Evolutionary conservation across 2,888 invertebrate species (phyloP).

Genomic region (Lottia scabra): DNA sequence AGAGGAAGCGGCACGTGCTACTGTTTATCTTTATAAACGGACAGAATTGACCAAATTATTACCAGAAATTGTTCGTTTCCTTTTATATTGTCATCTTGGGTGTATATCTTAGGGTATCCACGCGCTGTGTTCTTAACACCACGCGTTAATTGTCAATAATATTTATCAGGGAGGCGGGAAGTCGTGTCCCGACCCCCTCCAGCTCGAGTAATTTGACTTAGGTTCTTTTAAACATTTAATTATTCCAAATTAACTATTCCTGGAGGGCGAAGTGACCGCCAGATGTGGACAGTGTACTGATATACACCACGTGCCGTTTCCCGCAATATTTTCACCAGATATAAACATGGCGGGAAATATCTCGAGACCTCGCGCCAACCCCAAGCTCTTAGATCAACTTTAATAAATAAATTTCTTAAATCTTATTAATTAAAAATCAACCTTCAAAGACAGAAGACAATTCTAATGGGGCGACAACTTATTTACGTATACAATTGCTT

Average conservation of each 20-base stretch:
- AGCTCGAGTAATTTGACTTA: neutral
- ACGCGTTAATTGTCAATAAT: neutral
- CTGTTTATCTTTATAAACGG: neutral
- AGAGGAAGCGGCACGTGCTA: neutral
- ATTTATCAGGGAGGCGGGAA: neutral
- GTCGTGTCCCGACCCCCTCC: neutral
- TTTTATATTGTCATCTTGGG: neutral
- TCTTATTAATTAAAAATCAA: too few species aligned
- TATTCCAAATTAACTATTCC: neutral
- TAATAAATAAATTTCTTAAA: too few species aligned
- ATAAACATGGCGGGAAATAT: neutral
- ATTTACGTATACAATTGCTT: too few species aligned
- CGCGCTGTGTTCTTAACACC: neutral
- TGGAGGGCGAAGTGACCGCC: neutral
- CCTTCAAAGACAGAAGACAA: too few species aligned
- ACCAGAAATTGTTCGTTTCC: neutral
- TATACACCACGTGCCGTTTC: neutral
- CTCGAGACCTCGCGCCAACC: too few species aligned
- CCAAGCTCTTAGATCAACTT: too few species aligned
- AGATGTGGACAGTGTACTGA: neutral
- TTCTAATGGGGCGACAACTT: too few species aligned
- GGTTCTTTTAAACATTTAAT: slow-evolving; percentile 1
- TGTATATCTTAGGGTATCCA: neutral
- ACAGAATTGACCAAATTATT: neutral
- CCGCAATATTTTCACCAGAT: neutral